phyloP scores from a whole-genome alignment of 2,797 vertebrate genomes.

The Scarus forsteni region DNA sequence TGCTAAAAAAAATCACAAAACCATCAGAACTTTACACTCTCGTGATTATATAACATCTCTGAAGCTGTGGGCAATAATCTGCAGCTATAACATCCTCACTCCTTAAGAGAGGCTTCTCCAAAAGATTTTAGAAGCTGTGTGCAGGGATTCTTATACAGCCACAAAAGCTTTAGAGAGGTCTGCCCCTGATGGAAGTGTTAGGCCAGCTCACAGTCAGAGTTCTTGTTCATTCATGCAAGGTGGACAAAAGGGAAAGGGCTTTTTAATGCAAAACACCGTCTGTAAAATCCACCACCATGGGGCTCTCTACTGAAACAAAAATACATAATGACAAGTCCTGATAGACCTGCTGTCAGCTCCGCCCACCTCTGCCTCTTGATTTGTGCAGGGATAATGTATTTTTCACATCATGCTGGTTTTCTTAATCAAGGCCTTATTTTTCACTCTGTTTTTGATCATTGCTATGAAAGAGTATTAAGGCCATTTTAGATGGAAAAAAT shows the following conservation, averaged over 20 bases:
- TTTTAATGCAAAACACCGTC: too few species aligned
- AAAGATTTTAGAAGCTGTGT: not conserved
- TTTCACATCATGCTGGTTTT: too few species aligned
- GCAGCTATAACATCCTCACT: not conserved
- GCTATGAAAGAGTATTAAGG: too few species aligned
- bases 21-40: not conserved
- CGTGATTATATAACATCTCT: not conserved
- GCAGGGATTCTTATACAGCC: slow-evolving; percentile 10
- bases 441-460: too few species aligned
- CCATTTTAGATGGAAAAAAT: too few species aligned
- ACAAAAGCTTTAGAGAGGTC: slow-evolving; percentile 18
- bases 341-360: too few species aligned
- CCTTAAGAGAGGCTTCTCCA: not conserved
- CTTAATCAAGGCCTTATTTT: too few species aligned
- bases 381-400: too few species aligned
- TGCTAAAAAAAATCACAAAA: not conserved
- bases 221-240: slow-evolving; percentile 4
- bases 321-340: too few species aligned
- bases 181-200: slow-evolving; percentile 3
- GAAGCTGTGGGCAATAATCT: not conserved
- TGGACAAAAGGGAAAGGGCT: not conserved
- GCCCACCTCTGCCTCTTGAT: too few species aligned
- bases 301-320: too few species aligned
- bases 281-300: not conserved
- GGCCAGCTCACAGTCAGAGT: not conserved